Conservation (phyloP, 2,113 vertebrate genomes). For the Clarias batrachus region DNA sequence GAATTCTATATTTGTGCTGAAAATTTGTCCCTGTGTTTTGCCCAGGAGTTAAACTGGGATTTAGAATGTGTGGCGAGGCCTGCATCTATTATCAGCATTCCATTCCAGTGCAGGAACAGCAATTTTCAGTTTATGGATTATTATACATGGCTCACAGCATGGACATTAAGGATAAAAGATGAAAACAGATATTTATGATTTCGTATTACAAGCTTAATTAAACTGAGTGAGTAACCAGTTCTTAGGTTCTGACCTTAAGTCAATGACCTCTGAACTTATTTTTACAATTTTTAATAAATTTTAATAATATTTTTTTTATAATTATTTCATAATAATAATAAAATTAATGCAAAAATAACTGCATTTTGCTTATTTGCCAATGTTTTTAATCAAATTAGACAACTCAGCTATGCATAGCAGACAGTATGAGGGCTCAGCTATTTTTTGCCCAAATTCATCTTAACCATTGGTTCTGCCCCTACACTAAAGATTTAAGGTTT, state of each 20-base stretch:
- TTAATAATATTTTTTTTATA: too few species aligned
- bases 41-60: neutral
- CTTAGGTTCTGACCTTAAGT: neutral
- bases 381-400: neutral
- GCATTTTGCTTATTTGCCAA: neutral
- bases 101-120: neutral
- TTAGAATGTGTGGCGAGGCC: neutral
- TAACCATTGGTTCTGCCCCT: neutral
- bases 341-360: neutral
- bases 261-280: neutral
- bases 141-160: neutral
- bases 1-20: neutral
- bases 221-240: neutral
- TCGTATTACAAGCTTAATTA: neutral
- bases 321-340: too few species aligned
- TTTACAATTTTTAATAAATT: neutral
- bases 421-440: too few species aligned
- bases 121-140: neutral
- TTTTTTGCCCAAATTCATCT: neutral
- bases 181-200: neutral
- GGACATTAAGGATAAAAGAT: too few species aligned
- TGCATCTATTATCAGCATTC: neutral
- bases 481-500: neutral
- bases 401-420: neutral
- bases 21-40: neutral